Evolutionary conservation across 2,888 invertebrate genomes (phyloP).

Genomic region (Dioctria linearis): DNA sequence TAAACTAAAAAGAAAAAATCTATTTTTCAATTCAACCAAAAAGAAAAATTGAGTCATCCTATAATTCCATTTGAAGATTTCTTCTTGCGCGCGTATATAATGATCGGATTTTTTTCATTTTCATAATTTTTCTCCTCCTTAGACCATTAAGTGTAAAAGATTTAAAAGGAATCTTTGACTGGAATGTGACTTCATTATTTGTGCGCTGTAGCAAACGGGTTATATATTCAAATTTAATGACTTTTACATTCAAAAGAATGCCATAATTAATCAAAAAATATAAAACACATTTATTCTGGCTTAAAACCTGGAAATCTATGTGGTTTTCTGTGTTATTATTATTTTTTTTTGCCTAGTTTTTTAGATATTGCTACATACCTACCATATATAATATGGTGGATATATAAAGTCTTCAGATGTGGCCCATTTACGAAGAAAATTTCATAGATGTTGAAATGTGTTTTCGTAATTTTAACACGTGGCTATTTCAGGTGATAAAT

Average conservation of each 20-base stretch:
- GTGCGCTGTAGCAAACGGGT: slow-evolving; percentile 28
- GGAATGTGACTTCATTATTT: slow-evolving; percentile 45
- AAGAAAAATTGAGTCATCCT: slow-evolving; percentile 39
- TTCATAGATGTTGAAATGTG: not conserved
- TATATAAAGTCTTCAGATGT: too few relatives aligned
- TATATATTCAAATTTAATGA: slow-evolving; percentile 48
- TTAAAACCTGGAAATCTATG: slow-evolving; percentile 10
- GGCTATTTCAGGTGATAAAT: slow-evolving; percentile 28
- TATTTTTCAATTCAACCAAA: not conserved
- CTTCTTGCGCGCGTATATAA: slow-evolving; percentile 25
- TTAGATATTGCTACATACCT: too few relatives aligned
- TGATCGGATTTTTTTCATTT: slow-evolving; percentile 1
- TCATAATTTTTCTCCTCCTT: slow-evolving; percentile 8
- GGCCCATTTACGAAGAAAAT: too few relatives aligned
- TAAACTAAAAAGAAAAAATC: not conserved
- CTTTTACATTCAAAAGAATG: slow-evolving; percentile 27
- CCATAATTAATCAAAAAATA: slow-evolving; percentile 44
- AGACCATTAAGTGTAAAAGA: slow-evolving; percentile 11
- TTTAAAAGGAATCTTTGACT: slow-evolving; percentile 27
- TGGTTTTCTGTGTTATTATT: slow-evolving; percentile 10
- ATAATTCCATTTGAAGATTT: slow-evolving; percentile 21
- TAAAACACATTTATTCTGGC: slow-evolving; percentile 31
- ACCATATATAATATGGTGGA: too few relatives aligned
- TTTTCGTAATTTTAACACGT: slow-evolving; percentile 27
- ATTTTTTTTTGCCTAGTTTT: not conserved